Conservation (phyloP, 2,113 vertebrate genomes). For the Erythrolamprus reginae region DNA sequence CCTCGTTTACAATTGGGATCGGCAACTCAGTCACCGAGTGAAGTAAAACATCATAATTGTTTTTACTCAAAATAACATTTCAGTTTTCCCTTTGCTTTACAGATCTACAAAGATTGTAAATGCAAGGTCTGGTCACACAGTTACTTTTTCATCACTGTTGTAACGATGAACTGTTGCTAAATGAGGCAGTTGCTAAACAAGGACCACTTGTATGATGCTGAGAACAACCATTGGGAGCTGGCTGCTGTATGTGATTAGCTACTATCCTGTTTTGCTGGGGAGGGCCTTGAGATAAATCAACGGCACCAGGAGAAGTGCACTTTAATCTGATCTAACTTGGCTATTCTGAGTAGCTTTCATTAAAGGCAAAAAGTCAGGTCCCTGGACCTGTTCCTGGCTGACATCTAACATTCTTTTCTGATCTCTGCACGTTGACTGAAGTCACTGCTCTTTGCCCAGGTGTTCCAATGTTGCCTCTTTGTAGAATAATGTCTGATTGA, state of each 20-base stretch:
- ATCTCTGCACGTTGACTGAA: neutral
- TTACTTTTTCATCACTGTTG: neutral
- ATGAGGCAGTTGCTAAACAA: neutral
- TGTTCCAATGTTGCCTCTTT: neutral
- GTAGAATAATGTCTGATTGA: neutral
- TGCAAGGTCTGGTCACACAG: neutral
- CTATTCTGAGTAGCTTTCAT: neutral
- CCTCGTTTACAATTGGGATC: neutral
- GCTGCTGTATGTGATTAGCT: neutral
- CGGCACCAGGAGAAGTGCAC: neutral
- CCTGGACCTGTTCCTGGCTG: neutral
- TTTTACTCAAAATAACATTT: neutral
- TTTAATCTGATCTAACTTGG: neutral
- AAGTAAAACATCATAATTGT: neutral
- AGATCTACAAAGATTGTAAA: neutral
- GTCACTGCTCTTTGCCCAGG: neutral
- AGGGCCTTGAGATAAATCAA: neutral
- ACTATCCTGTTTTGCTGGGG: neutral
- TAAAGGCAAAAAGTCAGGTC: neutral
- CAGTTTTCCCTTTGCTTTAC: neutral
- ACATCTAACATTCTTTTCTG: neutral
- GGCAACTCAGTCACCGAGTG: neutral
- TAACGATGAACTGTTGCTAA: neutral
- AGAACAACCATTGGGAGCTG: neutral
- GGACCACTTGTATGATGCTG: neutral